phyloP scores from a whole-genome alignment of 2,888 invertebrate genomes.

The Ormyrus nitidulus region DNA sequence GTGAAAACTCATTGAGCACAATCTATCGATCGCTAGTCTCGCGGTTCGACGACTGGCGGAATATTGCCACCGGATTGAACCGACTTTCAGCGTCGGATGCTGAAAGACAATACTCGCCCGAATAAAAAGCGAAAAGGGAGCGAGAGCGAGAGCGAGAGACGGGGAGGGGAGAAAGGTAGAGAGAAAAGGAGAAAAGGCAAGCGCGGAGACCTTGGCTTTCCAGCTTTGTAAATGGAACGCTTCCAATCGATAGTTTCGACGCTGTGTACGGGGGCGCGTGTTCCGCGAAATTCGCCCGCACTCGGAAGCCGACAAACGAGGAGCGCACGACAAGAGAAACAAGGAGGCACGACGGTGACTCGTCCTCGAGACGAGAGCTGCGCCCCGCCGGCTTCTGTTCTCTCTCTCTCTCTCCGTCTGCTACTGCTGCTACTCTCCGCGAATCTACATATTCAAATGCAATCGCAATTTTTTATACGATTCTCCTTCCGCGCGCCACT shows the following conservation, averaged over 20 bases:
- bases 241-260: slow-evolving; percentile 46
- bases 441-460: too few species aligned
- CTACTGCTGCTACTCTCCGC: too few species aligned
- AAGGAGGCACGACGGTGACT: neutral
- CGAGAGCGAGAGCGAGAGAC: neutral
- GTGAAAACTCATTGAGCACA: too few species aligned
- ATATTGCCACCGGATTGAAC: too few species aligned
- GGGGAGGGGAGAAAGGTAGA: neutral
- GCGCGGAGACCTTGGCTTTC: slow-evolving; percentile 53
- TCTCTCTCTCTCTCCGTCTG: slow-evolving; percentile 3
- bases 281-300: slow-evolving; percentile 39
- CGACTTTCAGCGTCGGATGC: slow-evolving; percentile 3
- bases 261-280: slow-evolving; percentile 1
- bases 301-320: neutral
- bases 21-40: too few species aligned
- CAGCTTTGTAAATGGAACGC: slow-evolving; percentile 56
- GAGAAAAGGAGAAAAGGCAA: neutral
- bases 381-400: neutral
- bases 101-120: neutral
- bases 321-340: slow-evolving; percentile 33
- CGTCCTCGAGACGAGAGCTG: too few species aligned
- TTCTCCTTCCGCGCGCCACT: too few species aligned
- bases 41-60: neutral
- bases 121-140: neutral
- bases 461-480: too few species aligned